Evolutionary conservation across 2,888 invertebrate species (phyloP).

Genomic region (Andrena bicolor): DNA sequence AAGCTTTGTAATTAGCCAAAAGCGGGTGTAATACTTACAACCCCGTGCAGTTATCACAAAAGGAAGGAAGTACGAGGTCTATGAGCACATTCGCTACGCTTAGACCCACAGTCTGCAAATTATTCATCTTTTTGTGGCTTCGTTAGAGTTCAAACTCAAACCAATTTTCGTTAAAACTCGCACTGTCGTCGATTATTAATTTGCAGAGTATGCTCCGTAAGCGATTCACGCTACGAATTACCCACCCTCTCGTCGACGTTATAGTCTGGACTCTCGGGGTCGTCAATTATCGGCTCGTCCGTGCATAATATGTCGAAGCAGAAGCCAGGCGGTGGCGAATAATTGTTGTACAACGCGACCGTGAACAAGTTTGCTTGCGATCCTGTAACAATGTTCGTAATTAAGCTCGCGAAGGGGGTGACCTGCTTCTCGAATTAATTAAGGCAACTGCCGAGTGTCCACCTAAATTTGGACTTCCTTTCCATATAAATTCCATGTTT

Average conservation of each 20-base stretch:
- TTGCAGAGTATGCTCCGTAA: conserved; percentile 19
- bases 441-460: conserved; percentile 20
- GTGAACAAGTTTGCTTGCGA: conserved; percentile 92
- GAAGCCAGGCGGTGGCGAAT: conserved; percentile 95
- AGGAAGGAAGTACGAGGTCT: conserved; percentile 39
- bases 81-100: not conserved
- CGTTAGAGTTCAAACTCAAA: too few species aligned
- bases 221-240: conserved; percentile 26
- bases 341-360: conserved; percentile 92
- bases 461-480: conserved; percentile 90
- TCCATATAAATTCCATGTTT: conserved; percentile 94
- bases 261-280: conserved; percentile 91
- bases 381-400: conserved; percentile 79
- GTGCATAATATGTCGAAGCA: conserved; percentile 96
- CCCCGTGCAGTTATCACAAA: not conserved
- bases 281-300: conserved; percentile 95
- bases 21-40: conserved; percentile 27
- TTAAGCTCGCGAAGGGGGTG: conserved; percentile 23
- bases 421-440: not conserved
- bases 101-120: conserved; percentile 9
- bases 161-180: too few species aligned
- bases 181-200: not conserved
- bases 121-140: not conserved
- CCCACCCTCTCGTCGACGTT: conserved; percentile 92
- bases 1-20: not conserved